Evolutionary conservation across 2,888 invertebrate species (phyloP).

Genomic region (Magallana nippona): DNA sequence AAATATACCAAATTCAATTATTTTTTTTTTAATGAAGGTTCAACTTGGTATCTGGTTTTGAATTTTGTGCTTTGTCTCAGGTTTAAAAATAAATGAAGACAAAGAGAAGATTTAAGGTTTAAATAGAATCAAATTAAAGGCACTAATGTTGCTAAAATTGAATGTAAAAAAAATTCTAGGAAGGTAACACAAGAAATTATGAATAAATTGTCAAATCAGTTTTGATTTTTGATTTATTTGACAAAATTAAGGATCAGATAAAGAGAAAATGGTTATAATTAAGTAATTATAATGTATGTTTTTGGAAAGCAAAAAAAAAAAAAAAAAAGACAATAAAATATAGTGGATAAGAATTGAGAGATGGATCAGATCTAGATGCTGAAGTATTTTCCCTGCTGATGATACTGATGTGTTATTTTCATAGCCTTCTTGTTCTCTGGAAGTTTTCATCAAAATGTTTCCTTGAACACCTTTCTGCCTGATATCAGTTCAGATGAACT

Average conservation of each 20-base stretch:
- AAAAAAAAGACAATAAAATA: no score
- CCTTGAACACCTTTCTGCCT: background rate
- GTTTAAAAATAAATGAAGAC: conserved; percentile 5
- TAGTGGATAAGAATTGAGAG: no score
- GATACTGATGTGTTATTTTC: no score
- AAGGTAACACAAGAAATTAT: background rate
- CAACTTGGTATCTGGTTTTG: conserved; percentile 2
- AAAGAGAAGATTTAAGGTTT: conserved; percentile 1
- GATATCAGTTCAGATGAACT: conserved; percentile 1
- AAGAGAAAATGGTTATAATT: background rate
- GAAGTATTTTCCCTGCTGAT: no score
- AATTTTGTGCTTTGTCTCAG: background rate
- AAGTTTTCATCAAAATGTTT: background rate
- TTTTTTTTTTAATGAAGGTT: background rate
- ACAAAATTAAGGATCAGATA: background rate
- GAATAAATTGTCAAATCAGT: conserved; percentile 3
- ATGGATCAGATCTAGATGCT: no score
- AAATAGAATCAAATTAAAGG: conserved; percentile 10
- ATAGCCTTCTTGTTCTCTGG: no score
- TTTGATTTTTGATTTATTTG: background rate
- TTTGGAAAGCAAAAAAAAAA: no score
- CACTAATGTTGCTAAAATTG: background rate
- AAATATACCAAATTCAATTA: background rate
- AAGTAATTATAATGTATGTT: no score
- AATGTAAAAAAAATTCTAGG: background rate